phyloP scores from a whole-genome alignment of 2,888 invertebrate genomes.

The Odontothrips loti region DNA sequence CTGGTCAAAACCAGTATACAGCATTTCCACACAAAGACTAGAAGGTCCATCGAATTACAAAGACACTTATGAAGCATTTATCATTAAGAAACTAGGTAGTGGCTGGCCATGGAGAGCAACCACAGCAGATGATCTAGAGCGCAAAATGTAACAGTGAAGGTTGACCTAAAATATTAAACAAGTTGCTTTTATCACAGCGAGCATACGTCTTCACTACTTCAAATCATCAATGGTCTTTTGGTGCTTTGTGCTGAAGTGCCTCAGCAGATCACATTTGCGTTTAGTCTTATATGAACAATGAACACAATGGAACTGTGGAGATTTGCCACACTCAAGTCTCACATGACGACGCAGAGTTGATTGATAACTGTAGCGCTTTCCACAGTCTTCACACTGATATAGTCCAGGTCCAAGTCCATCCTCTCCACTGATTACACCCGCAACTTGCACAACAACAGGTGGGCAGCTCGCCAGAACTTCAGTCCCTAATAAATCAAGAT shows the following conservation, averaged over 20 bases:
- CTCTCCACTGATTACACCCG: background rate
- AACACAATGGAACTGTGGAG: slow-evolving; percentile 42
- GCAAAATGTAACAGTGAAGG: background rate
- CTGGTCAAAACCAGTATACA: no score
- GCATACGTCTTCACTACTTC: background rate
- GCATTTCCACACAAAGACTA: no score
- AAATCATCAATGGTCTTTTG: background rate
- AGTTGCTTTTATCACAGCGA: background rate
- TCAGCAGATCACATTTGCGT: slow-evolving; percentile 35
- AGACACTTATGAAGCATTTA: no score
- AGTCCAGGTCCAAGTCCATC: background rate
- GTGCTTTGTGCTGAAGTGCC: background rate
- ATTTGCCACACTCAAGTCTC: slow-evolving; percentile 40
- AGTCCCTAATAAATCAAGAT: background rate
- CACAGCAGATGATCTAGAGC: background rate
- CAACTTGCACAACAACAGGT: background rate
- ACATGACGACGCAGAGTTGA: slow-evolving; percentile 33
- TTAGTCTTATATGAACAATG: slow-evolving; percentile 40
- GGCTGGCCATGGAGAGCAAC: background rate
- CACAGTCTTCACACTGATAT: background rate
- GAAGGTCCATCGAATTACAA: no score
- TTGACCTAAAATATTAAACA: background rate
- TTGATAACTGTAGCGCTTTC: slow-evolving; percentile 30
- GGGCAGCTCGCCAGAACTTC: background rate
- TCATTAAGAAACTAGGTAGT: no score